These are phyloP conservation scores for Genyomyrus donnyi DNA, from an alignment of 2,113 vertebrate genomes.

Conservation along the genomic window DNA sequence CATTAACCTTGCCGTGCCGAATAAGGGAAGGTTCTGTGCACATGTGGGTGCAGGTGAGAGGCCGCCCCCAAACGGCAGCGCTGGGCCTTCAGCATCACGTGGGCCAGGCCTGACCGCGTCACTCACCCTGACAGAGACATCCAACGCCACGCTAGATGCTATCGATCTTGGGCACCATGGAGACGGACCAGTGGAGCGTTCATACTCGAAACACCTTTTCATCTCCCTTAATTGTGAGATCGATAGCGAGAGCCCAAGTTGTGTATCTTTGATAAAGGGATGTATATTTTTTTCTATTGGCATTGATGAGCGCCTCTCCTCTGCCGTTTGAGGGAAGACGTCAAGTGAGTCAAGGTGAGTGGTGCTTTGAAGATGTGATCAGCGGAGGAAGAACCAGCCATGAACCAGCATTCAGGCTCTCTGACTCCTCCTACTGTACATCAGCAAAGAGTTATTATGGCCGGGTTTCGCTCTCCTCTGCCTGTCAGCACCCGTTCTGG, in stretches of 20 bases:
- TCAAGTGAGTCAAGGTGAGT: background rate
- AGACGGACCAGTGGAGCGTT: slow-evolving; percentile 76
- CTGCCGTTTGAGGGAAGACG: slow-evolving; percentile 28
- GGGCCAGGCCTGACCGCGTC: slow-evolving; percentile 95
- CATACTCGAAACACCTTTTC: slow-evolving; percentile 77
- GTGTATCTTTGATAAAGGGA: slow-evolving; percentile 68
- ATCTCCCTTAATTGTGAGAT: slow-evolving; percentile 82
- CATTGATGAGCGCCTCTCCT: background rate
- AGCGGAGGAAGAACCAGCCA: background rate
- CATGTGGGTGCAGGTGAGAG: slow-evolving; percentile 29
- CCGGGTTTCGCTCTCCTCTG: background rate
- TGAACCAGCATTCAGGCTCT: background rate
- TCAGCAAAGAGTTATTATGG: background rate
- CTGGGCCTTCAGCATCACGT: slow-evolving; percentile 89
- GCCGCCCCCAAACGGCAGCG: slow-evolving; percentile 60
- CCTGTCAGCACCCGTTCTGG: background rate
- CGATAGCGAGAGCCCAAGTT: slow-evolving; percentile 72
- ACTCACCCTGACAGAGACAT: slow-evolving; percentile 82
- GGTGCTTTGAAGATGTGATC: background rate
- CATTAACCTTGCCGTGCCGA: slow-evolving; percentile 30
- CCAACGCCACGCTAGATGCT: slow-evolving; percentile 83
- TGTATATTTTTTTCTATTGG: slow-evolving; percentile 50
- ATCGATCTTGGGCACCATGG: slow-evolving; percentile 79
- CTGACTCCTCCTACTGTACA: slow-evolving; percentile 9
- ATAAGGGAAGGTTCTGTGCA: slow-evolving; percentile 30